Conservation (phyloP, 1,140 invertebrate genomes). For the Microplitis demolitor region DNA sequence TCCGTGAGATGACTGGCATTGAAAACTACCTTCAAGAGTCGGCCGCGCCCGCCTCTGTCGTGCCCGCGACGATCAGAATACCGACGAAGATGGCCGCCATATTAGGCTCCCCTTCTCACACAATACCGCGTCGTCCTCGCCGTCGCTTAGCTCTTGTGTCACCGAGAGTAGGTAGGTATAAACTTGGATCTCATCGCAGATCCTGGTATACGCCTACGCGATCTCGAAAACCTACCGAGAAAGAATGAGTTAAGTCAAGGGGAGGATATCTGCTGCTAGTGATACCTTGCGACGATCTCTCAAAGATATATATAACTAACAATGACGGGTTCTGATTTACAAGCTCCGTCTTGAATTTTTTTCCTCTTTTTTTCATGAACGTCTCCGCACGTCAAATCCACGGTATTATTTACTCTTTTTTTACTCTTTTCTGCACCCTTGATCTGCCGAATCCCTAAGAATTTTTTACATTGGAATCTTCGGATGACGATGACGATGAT, state of each 20-base stretch:
- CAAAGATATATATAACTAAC: neutral
- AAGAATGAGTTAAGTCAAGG: neutral
- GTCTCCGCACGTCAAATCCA: slow-evolving; percentile 3
- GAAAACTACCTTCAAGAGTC: slow-evolving; percentile 48
- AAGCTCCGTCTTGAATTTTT: neutral
- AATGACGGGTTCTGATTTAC: slow-evolving; percentile 20
- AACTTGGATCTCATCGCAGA: too few relatives aligned
- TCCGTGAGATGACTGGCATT: slow-evolving; percentile 59
- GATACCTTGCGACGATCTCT: neutral
- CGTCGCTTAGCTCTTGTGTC: slow-evolving; percentile 13
- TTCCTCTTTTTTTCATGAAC: slow-evolving; percentile 17
- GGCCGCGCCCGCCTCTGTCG: slow-evolving; percentile 47
- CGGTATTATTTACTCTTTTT: neutral
- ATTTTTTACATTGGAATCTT: too few relatives aligned
- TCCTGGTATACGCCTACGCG: slow-evolving; percentile 19
- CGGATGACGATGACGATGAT: too few relatives aligned
- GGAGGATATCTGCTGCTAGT: neutral
- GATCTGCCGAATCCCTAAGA: too few relatives aligned
- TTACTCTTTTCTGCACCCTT: neutral
- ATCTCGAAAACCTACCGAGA: neutral
- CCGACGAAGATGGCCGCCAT: slow-evolving; percentile 57
- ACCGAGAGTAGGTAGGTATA: neutral
- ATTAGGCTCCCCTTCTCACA: slow-evolving; percentile 40
- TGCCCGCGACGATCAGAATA: slow-evolving; percentile 56
- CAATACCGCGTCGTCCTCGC: slow-evolving; percentile 24